These are phyloP conservation scores for Ephialtes manifestator DNA, from an alignment of 2,888 invertebrate species.

Conservation along the genomic window DNA sequence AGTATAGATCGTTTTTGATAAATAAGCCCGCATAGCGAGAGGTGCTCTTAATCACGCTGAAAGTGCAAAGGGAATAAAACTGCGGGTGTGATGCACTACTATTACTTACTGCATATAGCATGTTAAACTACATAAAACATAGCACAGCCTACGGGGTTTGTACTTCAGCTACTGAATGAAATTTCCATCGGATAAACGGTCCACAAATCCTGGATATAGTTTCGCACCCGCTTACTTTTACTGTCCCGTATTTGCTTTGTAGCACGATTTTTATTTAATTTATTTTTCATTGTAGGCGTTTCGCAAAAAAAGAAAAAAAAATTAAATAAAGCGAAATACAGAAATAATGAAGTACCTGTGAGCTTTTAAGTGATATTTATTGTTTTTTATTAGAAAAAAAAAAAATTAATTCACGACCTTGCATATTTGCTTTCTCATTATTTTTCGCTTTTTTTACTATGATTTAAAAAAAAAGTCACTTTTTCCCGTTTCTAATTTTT, in stretches of 20 bases:
- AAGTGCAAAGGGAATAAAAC: conserved; percentile 47
- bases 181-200: conserved; percentile 25
- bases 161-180: conserved; percentile 3
- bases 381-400: too few species aligned
- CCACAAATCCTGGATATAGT: conserved; percentile 1
- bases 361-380: too few species aligned
- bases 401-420: too few species aligned
- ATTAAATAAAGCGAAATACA: neutral
- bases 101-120: neutral
- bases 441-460: too few species aligned
- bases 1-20: conserved; percentile 40
- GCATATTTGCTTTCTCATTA: too few species aligned
- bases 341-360: neutral
- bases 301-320: neutral
- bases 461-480: too few species aligned
- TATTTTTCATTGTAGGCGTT: neutral
- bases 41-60: conserved; percentile 54
- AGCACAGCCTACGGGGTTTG: neutral
- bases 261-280: conserved; percentile 28
- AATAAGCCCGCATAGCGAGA: conserved; percentile 57
- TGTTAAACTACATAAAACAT: conserved; percentile 18
- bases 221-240: neutral
- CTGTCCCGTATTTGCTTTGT: conserved; percentile 27
- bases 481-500: too few species aligned
- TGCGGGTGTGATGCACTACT: conserved; percentile 42